A percentile compares a stretch with the other conserved stretches of the same genome.
Evolutionary conservation across 2,797 vertebrate species (phyloP).

Genomic region (Momotus momota): DNA sequence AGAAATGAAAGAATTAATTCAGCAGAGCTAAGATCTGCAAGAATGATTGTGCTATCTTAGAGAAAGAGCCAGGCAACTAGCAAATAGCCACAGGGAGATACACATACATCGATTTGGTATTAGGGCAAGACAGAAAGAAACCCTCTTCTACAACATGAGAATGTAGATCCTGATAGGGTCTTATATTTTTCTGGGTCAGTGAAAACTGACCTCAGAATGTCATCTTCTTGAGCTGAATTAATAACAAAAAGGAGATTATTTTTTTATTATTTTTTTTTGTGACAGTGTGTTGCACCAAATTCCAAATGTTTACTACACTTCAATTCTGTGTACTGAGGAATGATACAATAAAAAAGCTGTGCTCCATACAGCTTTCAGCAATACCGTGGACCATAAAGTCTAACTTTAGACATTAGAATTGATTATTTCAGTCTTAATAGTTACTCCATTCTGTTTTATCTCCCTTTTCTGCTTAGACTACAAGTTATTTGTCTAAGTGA

Average conservation of each 20-base stretch:
- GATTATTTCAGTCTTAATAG: conserved; percentile 29
- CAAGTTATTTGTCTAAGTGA: not conserved
- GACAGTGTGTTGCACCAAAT: not conserved
- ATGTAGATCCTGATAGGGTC: not conserved
- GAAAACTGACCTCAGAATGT: not conserved
- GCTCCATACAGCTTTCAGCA: conserved; percentile 2
- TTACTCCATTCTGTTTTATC: not conserved
- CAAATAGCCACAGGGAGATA: not conserved
- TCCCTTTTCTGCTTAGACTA: not conserved
- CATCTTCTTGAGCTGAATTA: not conserved
- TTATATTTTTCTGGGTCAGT: not conserved
- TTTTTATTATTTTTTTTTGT: no score
- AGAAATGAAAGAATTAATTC: not conserved
- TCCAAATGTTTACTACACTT: not conserved
- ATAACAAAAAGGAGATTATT: not conserved
- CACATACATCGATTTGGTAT: not conserved
- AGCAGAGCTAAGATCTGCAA: not conserved
- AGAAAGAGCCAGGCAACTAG: not conserved
- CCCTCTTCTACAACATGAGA: not conserved
- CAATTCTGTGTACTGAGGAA: conserved; percentile 17
- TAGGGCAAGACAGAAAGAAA: not conserved
- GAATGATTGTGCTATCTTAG: not conserved
- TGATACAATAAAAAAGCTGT: not conserved
- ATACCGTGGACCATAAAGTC: conserved; percentile 17
- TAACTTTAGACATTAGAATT: conserved; percentile 45